Percentiles rank a stretch among this genome's conserved stretches.
These are phyloP conservation scores for Drosophila teissieri DNA, from an alignment of 1,140 invertebrate genomes.

Conservation along the genomic window DNA sequence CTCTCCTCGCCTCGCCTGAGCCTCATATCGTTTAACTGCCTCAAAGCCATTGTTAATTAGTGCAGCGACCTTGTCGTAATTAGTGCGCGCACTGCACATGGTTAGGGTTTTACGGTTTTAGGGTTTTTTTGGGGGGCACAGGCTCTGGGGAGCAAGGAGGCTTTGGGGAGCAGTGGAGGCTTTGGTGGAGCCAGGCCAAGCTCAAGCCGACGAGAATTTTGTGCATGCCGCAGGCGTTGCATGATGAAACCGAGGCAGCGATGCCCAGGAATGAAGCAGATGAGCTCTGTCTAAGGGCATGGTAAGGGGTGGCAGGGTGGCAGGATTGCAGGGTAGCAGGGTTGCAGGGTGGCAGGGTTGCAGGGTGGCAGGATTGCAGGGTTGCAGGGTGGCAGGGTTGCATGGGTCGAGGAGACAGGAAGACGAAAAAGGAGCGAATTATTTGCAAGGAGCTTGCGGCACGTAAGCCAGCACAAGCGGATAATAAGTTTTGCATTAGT, in stretches of 20 bases:
- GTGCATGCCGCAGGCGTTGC: constrained; percentile 24
- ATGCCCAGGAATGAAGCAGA: too few relatives aligned
- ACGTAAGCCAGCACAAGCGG: constrained; percentile 55
- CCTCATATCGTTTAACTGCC: constrained; percentile 68
- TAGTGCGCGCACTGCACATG: constrained; percentile 66
- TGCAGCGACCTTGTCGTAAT: constrained; percentile 77
- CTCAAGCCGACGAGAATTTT: constrained; percentile 48
- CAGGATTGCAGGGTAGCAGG: too few relatives aligned
- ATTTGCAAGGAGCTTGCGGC: constrained; percentile 4
- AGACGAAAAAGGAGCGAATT: not conserved
- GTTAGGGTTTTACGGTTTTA: constrained; percentile 1
- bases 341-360: too few relatives aligned
- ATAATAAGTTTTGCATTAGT: constrained; percentile 69
- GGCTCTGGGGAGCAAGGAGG: not conserved
- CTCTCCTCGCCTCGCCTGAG: not conserved
- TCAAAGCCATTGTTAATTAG: constrained; percentile 79
- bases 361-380: too few relatives aligned
- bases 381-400: too few relatives aligned
- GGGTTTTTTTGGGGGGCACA: not conserved
- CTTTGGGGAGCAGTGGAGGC: constrained; percentile 3
- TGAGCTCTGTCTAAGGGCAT: too few relatives aligned
- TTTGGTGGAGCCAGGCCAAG: not conserved
- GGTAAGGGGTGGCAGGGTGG: too few relatives aligned
- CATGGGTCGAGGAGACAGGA: not conserved
- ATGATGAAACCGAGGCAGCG: not conserved